Evolutionary conservation across 1,140 invertebrate genomes (phyloP).

Genomic region (Apis florea): DNA sequence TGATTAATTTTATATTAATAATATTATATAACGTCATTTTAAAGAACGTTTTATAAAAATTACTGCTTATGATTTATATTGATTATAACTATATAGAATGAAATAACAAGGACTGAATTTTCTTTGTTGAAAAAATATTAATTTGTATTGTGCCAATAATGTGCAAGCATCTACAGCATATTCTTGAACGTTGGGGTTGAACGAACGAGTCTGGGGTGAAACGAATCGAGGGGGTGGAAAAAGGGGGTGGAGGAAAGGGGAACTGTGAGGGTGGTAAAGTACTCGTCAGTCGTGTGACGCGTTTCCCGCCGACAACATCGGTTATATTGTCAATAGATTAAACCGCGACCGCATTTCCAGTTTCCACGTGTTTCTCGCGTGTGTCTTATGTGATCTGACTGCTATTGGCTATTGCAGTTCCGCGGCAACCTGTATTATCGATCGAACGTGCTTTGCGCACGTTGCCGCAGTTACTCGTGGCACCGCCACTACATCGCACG

Average conservation of each 20-base stretch:
- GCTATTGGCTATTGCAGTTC: constrained; percentile 26
- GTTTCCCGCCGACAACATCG: constrained; percentile 57
- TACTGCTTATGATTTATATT: background rate
- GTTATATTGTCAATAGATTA: constrained; percentile 21
- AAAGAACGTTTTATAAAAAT: background rate
- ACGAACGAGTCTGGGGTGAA: constrained; percentile 49
- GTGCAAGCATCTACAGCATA: constrained; percentile 34
- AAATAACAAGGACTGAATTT: background rate
- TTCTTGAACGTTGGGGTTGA: constrained; percentile 54
- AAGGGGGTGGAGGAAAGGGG: constrained; percentile 54
- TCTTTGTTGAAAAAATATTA: constrained; percentile 3
- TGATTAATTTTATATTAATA: background rate
- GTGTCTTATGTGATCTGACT: constrained; percentile 21
- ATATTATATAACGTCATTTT: constrained; percentile 1
- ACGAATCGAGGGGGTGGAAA: constrained; percentile 56
- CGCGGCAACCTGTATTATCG: constrained; percentile 64
- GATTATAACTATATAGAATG: background rate
- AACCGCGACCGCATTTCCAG: constrained; percentile 7
- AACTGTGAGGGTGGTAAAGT: constrained; percentile 68
- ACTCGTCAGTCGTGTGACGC: constrained; percentile 72
- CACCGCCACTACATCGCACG: constrained; percentile 24
- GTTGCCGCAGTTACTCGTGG: constrained; percentile 55
- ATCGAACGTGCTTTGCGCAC: constrained; percentile 51
- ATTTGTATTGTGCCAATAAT: constrained; percentile 37
- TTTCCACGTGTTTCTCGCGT: constrained; percentile 43